Evolutionary conservation across 1,140 invertebrate species (phyloP), one percentile per base, ranked within the genome.

Genomic region (Drosophila albomicans): DNA sequence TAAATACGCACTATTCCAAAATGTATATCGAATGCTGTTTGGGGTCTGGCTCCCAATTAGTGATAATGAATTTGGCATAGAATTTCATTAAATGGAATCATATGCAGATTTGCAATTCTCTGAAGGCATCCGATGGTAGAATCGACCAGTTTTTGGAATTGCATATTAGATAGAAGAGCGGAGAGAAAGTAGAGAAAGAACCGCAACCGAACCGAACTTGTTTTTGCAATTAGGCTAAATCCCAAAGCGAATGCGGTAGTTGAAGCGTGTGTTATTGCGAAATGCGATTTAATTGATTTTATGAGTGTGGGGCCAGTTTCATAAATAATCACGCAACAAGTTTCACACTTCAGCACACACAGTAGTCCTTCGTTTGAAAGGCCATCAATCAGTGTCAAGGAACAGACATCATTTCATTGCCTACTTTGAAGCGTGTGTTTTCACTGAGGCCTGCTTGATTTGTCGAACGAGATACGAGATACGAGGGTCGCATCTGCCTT

Each of bases 311-410:
- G 13, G 11, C 38, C 51, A 58, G 45, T 70, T 69, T 32, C 61
- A 75, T 70, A 75, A 75, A 75, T 75, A 75, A 75, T 75, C 58
- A 57, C 49, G 25, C 66, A 57, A 70, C 52, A 58, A 61, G 56
- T 62, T 75, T 57, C 41, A 35, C 71, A 61, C 71, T 54, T 54
- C 52, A 66, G 51, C 45, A 20, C 43, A 35, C 49, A 20, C 67
- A 45, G n/a, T 10, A 38, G 10, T 11, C 8, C 48, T 28, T 35
- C 20, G 20, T n/a, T 62, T 35, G 35, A 32, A 7, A 20, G 32
- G 32, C 32, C 54, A 57, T 57, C 54, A 57, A 57, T 57, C 54
- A 57, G 35, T 38, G 54, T 57, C 32, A 41, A 41, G 32, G 15
- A 8, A 6, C 13, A 57, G 32, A 3, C 13, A 56, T 43, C 25